These are phyloP conservation scores for Parelbella ahira DNA, from an alignment of 2,888 invertebrate genomes.

Conservation along the genomic window DNA sequence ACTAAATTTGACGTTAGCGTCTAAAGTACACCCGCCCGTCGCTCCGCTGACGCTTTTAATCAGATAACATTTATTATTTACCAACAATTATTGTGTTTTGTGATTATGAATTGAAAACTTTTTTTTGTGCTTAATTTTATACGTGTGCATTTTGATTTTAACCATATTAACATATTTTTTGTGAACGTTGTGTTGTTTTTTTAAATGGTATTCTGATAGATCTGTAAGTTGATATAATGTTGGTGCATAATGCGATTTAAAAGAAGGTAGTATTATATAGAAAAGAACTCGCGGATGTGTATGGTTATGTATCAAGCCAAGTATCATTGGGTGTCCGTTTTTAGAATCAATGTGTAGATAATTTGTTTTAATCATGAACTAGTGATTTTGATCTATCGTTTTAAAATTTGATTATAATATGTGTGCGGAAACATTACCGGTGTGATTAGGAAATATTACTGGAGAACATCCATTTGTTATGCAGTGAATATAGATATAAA, in stretches of 20 bases:
- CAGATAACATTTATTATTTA: constrained; percentile 62
- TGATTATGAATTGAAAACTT: constrained; percentile 58
- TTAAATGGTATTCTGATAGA: constrained; percentile 37
- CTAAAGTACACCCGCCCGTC: too few relatives aligned
- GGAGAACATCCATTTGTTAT: constrained; percentile 29
- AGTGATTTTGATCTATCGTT: constrained; percentile 63
- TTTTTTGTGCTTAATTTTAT: constrained; percentile 37
- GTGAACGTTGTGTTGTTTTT: constrained; percentile 55
- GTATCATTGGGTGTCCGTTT: too few relatives aligned
- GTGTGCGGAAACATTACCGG: constrained; percentile 42
- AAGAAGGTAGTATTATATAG: too few relatives aligned
- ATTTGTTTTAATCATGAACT: constrained; percentile 75
- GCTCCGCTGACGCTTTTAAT: constrained; percentile 64
- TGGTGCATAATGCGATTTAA: constrained; percentile 59
- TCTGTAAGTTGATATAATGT: constrained; percentile 42
- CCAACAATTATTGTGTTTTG: constrained; percentile 54
- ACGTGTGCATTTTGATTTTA: constrained; percentile 72
- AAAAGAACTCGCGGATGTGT: too few relatives aligned
- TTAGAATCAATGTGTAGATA: constrained; percentile 36
- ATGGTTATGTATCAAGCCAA: constrained; percentile 63
- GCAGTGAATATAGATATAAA: constrained; percentile 32
- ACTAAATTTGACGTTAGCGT: too few relatives aligned
- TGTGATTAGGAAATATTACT: constrained; percentile 51
- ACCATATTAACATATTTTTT: constrained; percentile 72
- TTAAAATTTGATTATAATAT: constrained; percentile 70